Conservation (phyloP, 1,140 invertebrate species). For the Coelopa frigida region DNA sequence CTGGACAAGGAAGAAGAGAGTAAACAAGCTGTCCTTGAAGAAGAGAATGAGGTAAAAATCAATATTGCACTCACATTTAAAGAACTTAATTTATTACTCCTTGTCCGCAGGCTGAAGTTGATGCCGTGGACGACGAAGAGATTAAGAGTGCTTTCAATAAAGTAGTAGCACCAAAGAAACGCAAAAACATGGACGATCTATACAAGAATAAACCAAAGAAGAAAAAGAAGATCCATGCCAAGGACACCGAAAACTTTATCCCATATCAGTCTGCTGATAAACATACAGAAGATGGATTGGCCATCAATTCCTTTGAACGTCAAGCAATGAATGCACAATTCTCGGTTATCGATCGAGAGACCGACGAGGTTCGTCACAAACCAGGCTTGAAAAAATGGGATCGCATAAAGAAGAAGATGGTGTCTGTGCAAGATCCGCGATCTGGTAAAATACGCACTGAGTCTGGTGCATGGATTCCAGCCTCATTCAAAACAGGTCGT, state of each 20-base stretch:
- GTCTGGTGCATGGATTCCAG: constrained; percentile 87
- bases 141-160: constrained; percentile 44
- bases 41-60: constrained; percentile 14
- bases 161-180: constrained; percentile 54
- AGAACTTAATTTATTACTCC: background rate
- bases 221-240: constrained; percentile 49
- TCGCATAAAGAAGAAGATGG: constrained; percentile 86
- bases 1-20: constrained; percentile 34
- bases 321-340: constrained; percentile 67
- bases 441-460: constrained; percentile 86
- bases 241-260: constrained; percentile 76
- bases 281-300: constrained; percentile 83
- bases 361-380: constrained; percentile 53
- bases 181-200: constrained; percentile 50
- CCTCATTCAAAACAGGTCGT: constrained; percentile 84
- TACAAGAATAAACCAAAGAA: constrained; percentile 51
- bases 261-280: constrained; percentile 78
- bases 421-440: constrained; percentile 60
- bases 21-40: constrained; percentile 19
- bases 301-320: constrained; percentile 66
- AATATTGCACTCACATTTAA: background rate
- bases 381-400: constrained; percentile 71
- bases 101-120: background rate
- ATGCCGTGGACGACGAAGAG: constrained; percentile 28
- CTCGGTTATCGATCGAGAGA: constrained; percentile 73